Evolutionary conservation across 2,113 vertebrate genomes (phyloP), one percentile per base, ranked within the genome.

Genomic region (Ploceus nigricollis): DNA sequence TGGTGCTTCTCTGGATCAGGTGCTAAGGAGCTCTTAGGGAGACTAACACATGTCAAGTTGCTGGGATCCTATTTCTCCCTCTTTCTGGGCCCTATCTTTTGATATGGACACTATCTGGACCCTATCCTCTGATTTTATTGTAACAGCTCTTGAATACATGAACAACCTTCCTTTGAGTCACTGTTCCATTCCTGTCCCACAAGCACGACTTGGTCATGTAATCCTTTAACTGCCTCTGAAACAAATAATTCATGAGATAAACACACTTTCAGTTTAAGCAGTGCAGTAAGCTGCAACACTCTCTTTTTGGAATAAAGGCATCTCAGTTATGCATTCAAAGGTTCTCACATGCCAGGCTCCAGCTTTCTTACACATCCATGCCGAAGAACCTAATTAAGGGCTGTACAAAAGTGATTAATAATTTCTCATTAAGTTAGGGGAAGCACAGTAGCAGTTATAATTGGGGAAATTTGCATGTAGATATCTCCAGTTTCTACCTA

Each of bases 351-450:
- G 50, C 22, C 53, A 69, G 31, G 27, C 19, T 82, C 25, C 75
- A 61, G 18, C 14, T 88, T 88, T 72, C 20, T 58, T 82, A 47
- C 58, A 70, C 25, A 58, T 77, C 22, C 44, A 73, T 61, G 33
- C 25, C 65, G 82, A 78, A 73, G 45, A 81, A 71, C 3, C 4
- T 66, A 90, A 88, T 88, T 65, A 90, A 80, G 23, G 47, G 20
- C n/a, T 58, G 45, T 66, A 77, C 48, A 69, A 54, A 83, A 82
- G 33, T 58, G 44, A 78, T 63, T 4, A 82, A 89, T 75, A 92
- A 89, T 86, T 95, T 84, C 42, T 94, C 61, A 87, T 47, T 83
- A 72, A 87, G 44, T 57, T 93, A 87, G 44, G 27, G 33, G 57
- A 93, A 92, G 48, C 25, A 11, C 24, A 69, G 15, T 80, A 76